Conservation (phyloP, 2,113 vertebrate species). For the Laticauda colubrina region DNA sequence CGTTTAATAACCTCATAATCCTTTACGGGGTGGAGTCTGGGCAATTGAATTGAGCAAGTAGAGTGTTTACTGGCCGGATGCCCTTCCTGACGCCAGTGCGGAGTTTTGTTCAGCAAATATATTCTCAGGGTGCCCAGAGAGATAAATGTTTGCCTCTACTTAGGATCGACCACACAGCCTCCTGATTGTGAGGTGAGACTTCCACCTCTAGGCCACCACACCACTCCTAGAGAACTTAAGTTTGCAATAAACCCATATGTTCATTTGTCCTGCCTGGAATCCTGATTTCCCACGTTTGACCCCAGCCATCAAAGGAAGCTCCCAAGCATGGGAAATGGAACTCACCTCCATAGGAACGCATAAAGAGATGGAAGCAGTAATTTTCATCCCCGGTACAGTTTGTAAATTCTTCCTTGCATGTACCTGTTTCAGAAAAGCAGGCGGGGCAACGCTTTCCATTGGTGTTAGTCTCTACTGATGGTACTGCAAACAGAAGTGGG, state of each 20-base stretch:
- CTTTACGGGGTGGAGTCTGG: no score
- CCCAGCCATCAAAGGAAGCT: not conserved
- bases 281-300: not conserved
- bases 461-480: fast-evolving
- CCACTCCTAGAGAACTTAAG: not conserved
- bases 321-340: not conserved
- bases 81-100: no score
- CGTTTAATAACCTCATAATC: not conserved
- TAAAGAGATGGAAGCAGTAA: not conserved
- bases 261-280: not conserved
- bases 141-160: no score
- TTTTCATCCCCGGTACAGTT: not conserved
- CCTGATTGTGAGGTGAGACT: no score
- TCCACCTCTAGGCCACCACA: no score
- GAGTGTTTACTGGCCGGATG: no score
- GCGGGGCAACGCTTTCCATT: not conserved
- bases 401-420: not conserved
- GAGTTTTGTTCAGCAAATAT: no score
- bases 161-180: no score
- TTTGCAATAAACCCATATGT: not conserved
- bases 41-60: no score
- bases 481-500: not conserved
- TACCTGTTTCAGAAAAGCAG: not conserved
- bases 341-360: not conserved
- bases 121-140: no score